phyloP scores from a whole-genome alignment of 2,113 vertebrate species.

The Cichladusa arquata region DNA sequence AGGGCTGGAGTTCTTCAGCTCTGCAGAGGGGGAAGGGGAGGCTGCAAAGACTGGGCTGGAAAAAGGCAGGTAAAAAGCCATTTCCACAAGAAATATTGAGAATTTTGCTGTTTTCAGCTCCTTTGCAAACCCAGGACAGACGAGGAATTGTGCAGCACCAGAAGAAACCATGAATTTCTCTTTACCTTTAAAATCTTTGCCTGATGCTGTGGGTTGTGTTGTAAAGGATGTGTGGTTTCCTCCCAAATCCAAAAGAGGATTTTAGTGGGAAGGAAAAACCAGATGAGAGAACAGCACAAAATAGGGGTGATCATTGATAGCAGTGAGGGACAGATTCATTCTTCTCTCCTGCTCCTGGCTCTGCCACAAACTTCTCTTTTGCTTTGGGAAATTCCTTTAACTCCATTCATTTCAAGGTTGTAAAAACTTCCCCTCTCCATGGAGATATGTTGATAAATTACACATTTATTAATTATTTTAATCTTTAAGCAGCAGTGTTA shows the following conservation, averaged over 20 bases:
- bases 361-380: background rate
- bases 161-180: background rate
- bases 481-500: background rate
- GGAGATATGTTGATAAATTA: background rate
- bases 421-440: background rate
- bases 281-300: background rate
- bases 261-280: background rate
- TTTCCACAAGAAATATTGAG: background rate
- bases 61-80: background rate
- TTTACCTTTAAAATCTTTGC: background rate
- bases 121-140: background rate
- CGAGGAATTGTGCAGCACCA: background rate
- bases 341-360: background rate
- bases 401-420: background rate
- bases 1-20: constrained; percentile 4
- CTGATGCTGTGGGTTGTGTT: background rate
- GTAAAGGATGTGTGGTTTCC: background rate
- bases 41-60: background rate
- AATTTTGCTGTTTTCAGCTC: background rate
- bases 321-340: background rate
- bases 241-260: background rate
- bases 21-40: background rate
- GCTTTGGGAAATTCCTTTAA: background rate
- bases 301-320: background rate
- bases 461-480: background rate